Percentiles rank a stretch among this genome's conserved stretches.
Conservation (phyloP, 2,113 vertebrate species). For the Strix aluco region DNA sequence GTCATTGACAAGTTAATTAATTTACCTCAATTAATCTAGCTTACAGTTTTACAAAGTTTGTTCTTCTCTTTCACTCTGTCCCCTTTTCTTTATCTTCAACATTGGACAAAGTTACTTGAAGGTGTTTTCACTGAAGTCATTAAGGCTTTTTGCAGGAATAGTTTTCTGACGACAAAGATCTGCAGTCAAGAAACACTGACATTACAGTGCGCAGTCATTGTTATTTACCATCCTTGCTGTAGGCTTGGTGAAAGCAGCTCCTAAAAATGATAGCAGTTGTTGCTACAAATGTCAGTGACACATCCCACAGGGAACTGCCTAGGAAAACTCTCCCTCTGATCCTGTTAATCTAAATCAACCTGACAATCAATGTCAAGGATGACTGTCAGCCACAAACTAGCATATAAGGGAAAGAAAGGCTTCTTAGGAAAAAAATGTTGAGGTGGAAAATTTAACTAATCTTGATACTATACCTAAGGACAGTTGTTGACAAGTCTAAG, state of each 20-base stretch:
- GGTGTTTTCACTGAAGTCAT: background rate
- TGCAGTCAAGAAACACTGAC: background rate
- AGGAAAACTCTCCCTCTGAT: slow-evolving; percentile 24
- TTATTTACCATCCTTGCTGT: background rate
- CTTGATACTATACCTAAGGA: background rate
- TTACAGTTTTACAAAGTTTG: background rate
- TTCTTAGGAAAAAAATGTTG: background rate
- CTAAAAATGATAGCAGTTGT: background rate
- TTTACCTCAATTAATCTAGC: background rate
- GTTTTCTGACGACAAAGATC: background rate
- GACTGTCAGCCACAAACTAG: background rate
- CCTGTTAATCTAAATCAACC: slow-evolving; percentile 33
- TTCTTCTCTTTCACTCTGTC: background rate
- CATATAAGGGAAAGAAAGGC: background rate
- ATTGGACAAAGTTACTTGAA: background rate
- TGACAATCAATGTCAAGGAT: slow-evolving; percentile 48
- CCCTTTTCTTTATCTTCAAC: background rate
- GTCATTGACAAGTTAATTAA: background rate
- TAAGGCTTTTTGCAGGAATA: background rate
- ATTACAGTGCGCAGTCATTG: background rate
- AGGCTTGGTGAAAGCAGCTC: background rate
- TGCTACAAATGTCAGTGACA: slow-evolving; percentile 17
- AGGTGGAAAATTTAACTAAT: background rate
- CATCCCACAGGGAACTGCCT: background rate
- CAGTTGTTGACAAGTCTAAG: background rate